Percentiles rank a stretch among this genome's conserved stretches.
These are phyloP conservation scores for Brachionus calyciflorus DNA, from an alignment of 1,140 invertebrate species.

Conservation along the genomic window DNA sequence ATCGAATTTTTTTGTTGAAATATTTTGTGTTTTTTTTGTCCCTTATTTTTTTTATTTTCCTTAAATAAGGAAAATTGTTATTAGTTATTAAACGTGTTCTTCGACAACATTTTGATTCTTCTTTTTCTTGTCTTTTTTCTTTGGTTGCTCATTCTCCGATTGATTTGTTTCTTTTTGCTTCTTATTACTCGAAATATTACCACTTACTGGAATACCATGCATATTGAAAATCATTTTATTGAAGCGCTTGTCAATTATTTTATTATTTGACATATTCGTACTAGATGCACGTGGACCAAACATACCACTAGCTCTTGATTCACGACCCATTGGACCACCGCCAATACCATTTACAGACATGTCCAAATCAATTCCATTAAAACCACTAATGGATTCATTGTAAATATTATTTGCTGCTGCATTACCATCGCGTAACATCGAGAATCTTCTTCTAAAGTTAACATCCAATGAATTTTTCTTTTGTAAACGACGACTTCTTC, in stretches of 20 bases:
- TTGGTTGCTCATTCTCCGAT: neutral
- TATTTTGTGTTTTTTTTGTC: no score
- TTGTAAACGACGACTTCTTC: slow-evolving; percentile 41
- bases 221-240: slow-evolving; percentile 46
- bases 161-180: slow-evolving; percentile 30
- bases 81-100: slow-evolving; percentile 27
- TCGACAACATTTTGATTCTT: slow-evolving; percentile 44
- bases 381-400: slow-evolving; percentile 28
- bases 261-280: slow-evolving; percentile 24
- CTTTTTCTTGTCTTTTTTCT: slow-evolving; percentile 29
- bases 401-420: slow-evolving; percentile 44
- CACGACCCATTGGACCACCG: slow-evolving; percentile 1
- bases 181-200: slow-evolving; percentile 26
- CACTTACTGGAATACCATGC: slow-evolving; percentile 43
- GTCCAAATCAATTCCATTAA: slow-evolving; percentile 39
- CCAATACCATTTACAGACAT: slow-evolving; percentile 17
- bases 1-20: no score
- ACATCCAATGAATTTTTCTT: slow-evolving; percentile 47
- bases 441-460: slow-evolving; percentile 27
- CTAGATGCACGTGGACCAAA: slow-evolving; percentile 31
- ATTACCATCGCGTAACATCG: slow-evolving; percentile 42
- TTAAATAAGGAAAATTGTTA: no score
- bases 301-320: slow-evolving; percentile 35
- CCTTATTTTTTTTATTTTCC: no score
- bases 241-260: slow-evolving; percentile 41